Base-by-base conservation (phyloP, 1,140 invertebrate species). In the Pseudomyrmex flavicornis region DNA sequence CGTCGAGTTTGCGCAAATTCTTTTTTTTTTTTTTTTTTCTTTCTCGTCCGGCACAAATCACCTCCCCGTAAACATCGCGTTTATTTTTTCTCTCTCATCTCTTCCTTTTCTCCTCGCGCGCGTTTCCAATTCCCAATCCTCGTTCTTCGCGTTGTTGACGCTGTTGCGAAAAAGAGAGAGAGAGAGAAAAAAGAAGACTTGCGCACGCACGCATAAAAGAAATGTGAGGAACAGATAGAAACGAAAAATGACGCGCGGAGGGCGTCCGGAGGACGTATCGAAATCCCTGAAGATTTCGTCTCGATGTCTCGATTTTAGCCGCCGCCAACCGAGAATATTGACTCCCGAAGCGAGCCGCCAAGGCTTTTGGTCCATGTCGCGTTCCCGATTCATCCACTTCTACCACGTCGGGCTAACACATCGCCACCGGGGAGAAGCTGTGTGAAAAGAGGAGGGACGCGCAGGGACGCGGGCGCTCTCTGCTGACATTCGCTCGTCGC, bases 401-500 rank as follows among this genome's bases (percentile, higher is more conserved):
- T 26, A 54, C 46, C 56, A 46, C 22, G 35, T 70, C 26, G 17
- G 66, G 69, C 52, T 66, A 86, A 85, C 68, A 85, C 68, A 54
- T 68, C 56, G 13, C 46, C 61, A 74, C 58, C 35, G 35, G 48
- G 61, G 61, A 58, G 59, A n/a, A 74, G 54, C 59, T 56, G n/a
- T 48, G 48, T 65, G 56, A 58, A 54, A 82, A 22, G 54, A 7
- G 73, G 62, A 50, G 50, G 17, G 35, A 35, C 35, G 48, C 17
- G 20, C 63, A 63, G 62, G 4, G 22, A 17, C 52, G 68, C 46
- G 72, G 50, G 63, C 10, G 35, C 65, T 35, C 66, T 72, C 62
- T 84, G 80, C 79, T 86, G 88, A 89, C 87, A 82, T 62, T 86
- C 75, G 83, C 59, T 79, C 77, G 77, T 83, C 86, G 88, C 85